Conservation (phyloP, 1,140 invertebrate genomes). For the Asbolus verrucosus region DNA sequence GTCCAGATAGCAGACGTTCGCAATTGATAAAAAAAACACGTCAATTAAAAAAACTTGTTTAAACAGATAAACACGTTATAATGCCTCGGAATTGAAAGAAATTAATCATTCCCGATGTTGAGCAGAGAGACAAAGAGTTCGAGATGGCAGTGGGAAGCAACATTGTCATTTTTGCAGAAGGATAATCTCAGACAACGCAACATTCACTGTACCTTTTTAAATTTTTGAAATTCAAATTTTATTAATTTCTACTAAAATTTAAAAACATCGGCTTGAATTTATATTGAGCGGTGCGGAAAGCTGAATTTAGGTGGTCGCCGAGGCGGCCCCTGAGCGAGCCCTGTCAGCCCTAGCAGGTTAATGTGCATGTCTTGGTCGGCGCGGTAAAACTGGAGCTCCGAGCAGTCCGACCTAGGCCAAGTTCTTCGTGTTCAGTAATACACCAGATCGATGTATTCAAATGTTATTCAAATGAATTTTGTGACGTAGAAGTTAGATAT, state of each 20-base stretch:
- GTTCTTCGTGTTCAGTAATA: slow-evolving; percentile 32
- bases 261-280: too few relatives aligned
- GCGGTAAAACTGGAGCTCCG: not conserved
- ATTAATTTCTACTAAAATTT: too few relatives aligned
- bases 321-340: too few relatives aligned
- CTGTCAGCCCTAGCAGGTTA: slow-evolving; percentile 4
- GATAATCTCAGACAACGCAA: too few relatives aligned
- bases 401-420: slow-evolving; percentile 33
- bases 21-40: slow-evolving; percentile 25
- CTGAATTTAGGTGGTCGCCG: too few relatives aligned
- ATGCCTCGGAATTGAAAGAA: slow-evolving; percentile 20
- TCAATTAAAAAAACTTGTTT: slow-evolving; percentile 38
- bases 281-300: too few relatives aligned
- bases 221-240: too few relatives aligned
- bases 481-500: slow-evolving; percentile 39
- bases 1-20: slow-evolving; percentile 25
- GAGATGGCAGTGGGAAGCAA: slow-evolving; percentile 16
- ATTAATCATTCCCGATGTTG: slow-evolving; percentile 21
- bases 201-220: too few relatives aligned
- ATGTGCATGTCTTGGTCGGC: not conserved
- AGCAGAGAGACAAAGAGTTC: slow-evolving; percentile 10
- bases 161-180: too few relatives aligned
- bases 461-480: slow-evolving; percentile 39
- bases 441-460: slow-evolving; percentile 37
- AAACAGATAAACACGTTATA: slow-evolving; percentile 36